These are phyloP conservation scores for Diloba caeruleocephala DNA, from an alignment of 2,888 invertebrate genomes.

Conservation along the genomic window DNA sequence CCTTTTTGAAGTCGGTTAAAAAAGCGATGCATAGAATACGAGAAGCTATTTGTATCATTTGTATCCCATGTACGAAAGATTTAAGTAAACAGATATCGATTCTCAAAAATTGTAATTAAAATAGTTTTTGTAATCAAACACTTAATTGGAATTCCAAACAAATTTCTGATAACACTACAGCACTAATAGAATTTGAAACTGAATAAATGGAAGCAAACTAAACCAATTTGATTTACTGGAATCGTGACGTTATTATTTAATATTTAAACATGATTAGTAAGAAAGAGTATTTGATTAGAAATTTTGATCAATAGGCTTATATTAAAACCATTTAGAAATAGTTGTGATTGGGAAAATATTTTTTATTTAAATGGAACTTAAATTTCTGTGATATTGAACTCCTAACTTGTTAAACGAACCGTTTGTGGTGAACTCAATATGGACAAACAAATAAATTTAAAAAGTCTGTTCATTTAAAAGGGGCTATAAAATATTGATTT, in stretches of 20 bases:
- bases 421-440: not conserved
- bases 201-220: conserved; percentile 15
- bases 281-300: too few relatives aligned
- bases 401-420: not conserved
- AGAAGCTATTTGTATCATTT: too few relatives aligned
- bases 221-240: conserved; percentile 11
- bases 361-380: not conserved
- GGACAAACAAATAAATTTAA: conserved; percentile 7
- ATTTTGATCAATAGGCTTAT: conserved; percentile 1
- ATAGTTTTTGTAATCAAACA: not conserved
- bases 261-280: conserved; percentile 16
- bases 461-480: conserved; percentile 3
- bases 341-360: too few relatives aligned
- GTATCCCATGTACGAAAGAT: too few relatives aligned
- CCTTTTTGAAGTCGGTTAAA: too few relatives aligned
- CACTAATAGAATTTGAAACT: conserved; percentile 5
- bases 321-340: too few relatives aligned
- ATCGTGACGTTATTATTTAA: conserved; percentile 1
- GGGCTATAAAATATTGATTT: conserved; percentile 8
- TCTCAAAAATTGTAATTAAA: not conserved
- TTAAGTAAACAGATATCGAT: not conserved
- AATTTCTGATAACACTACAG: conserved; percentile 2
- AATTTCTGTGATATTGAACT: not conserved
- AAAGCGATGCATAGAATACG: too few relatives aligned
- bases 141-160: conserved; percentile 15